phyloP scores from a whole-genome alignment of 1,140 invertebrate genomes.

The Metaphire vulgaris region DNA sequence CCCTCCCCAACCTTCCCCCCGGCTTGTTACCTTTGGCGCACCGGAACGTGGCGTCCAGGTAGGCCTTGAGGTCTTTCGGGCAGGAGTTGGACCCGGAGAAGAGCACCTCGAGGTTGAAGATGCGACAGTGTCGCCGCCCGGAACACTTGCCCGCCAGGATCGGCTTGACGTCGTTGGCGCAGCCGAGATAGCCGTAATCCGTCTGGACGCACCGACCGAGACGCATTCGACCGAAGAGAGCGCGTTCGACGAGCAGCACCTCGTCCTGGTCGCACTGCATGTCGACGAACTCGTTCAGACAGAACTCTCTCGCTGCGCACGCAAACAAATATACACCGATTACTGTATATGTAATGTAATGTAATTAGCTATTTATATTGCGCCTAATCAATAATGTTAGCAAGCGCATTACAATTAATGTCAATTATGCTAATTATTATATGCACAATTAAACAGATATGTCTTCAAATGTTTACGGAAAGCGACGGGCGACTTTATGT shows the following conservation, averaged over 20 bases:
- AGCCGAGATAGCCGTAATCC: constrained; percentile 5
- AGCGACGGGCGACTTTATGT: too few species aligned
- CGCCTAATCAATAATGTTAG: too few species aligned
- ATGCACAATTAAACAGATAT: too few species aligned
- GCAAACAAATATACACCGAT: too few species aligned
- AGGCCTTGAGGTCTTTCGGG: background rate
- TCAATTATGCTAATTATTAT: too few species aligned
- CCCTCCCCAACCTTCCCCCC: too few species aligned
- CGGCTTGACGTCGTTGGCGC: background rate
- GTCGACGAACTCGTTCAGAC: constrained; percentile 1
- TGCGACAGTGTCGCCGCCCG: background rate
- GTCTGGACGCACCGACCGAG: constrained; percentile 4
- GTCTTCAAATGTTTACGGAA: too few species aligned
- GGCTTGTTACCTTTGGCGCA: background rate
- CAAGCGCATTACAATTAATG: too few species aligned
- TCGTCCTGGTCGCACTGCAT: background rate
- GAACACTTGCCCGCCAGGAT: background rate
- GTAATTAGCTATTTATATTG: too few species aligned
- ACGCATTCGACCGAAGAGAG: background rate
- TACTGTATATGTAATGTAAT: too few species aligned
- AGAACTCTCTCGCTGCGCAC: too few species aligned
- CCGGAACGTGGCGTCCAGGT: background rate
- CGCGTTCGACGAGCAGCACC: background rate
- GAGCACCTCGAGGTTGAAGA: background rate
- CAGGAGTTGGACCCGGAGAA: constrained; percentile 10